A percentile compares a stretch with the other conserved stretches of the same genome.
Conservation (phyloP, 1,140 invertebrate genomes). For the Drosophila auraria region DNA sequence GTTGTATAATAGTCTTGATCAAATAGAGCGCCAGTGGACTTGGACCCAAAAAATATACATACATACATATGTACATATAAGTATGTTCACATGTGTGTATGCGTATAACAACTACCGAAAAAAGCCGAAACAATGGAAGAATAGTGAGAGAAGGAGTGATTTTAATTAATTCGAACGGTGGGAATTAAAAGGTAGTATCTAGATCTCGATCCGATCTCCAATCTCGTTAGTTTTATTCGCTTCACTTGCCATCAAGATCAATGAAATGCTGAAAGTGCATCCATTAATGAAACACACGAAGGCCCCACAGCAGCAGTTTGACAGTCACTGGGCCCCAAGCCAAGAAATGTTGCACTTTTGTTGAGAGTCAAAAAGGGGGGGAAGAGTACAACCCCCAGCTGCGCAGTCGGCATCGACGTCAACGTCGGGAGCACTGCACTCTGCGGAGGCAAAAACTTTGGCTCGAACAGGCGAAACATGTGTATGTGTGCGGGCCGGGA, state of each 20-base stretch:
- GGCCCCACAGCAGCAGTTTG: constrained; percentile 1
- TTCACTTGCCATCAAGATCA: constrained; percentile 11
- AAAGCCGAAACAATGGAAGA: constrained; percentile 5
- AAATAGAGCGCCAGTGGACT: constrained; percentile 48
- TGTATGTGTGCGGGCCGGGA: constrained; percentile 5
- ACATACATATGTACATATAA: neutral
- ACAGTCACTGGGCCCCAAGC: constrained; percentile 1
- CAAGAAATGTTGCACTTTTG: constrained; percentile 19
- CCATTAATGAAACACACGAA: neutral
- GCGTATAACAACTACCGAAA: neutral
- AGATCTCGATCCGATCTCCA: neutral
- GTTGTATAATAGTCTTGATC: constrained; percentile 54
- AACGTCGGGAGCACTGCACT: constrained; percentile 41
- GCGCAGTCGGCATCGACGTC: constrained; percentile 3
- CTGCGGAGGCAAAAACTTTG: constrained; percentile 44
- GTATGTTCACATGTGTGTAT: neutral
- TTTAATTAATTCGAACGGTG: constrained; percentile 2
- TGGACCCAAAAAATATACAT: constrained; percentile 29
- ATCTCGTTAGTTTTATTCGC: constrained; percentile 7
- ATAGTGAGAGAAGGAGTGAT: constrained; percentile 11
- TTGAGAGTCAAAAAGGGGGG: neutral
- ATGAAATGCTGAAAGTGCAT: constrained; percentile 1
- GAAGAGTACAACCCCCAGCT: constrained; percentile 28
- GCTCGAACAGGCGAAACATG: constrained; percentile 20
- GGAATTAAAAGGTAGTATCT: constrained; percentile 22